Base-by-base conservation (phyloP, 2,888 invertebrate genomes). In the Graphium colonna region DNA sequence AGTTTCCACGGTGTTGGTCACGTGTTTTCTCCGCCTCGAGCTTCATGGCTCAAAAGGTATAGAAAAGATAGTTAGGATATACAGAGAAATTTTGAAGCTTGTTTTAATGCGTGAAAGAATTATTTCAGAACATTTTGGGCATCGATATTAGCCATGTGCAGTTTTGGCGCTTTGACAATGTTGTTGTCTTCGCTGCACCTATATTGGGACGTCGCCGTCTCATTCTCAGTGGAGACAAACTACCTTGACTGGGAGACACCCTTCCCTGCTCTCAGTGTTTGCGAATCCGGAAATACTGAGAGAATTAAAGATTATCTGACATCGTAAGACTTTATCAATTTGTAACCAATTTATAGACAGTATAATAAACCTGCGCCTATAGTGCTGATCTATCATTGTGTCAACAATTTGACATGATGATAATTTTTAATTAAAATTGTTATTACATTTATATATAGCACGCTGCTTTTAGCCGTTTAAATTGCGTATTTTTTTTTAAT, bases 181-280 rank as follows among this genome's bases (percentile, higher is more conserved):
- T 56, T 91, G 1, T 86, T 81, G 15, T 79, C 82, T 1, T 73
- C 85, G 1, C 76, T 89, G 1, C 82, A 80, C 60, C 65, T 91
- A 31, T 74, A 87, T 50, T 79, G 90, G 0, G 79, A 91, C 28
- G 79, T 77, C 17, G 86, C 86, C 1, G 85, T 92, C 0, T 90
- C 91, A 1, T 87, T 89, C 60, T 82, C 90, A 1, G 91, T 91
- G 59, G 86, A 91, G 60, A 93, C 93, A 0, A 84, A 92, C 41
- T 92, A 92, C 65, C 63, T 93, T 57, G 80, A 91, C 56, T 93
- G 92, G 91, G 88, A 92, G 59, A 92, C 92, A 0, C 90, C 91
- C 1, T 93, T 92, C 69, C 92, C 93, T 1, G 91, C 92, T 0
- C 77, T 93, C 1, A 91, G 92, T 0, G 69, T 93, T 10, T 93